Conservation (phyloP, 2,888 invertebrate genomes). For the Ormia ochracea region DNA sequence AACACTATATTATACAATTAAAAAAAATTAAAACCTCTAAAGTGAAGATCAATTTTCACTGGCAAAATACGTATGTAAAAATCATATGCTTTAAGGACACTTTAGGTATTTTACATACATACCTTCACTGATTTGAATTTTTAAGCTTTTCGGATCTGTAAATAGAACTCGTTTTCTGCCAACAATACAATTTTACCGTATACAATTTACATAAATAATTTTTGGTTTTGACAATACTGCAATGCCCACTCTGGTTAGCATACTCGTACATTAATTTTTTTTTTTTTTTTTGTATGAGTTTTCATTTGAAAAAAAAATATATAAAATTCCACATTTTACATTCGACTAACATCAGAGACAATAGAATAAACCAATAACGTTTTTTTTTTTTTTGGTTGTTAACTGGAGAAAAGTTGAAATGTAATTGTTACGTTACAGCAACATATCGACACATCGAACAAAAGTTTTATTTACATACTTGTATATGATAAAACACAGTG, state of each 20-base stretch:
- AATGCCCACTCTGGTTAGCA: conserved; percentile 67
- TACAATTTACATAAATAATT: conserved; percentile 73
- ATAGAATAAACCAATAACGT: conserved; percentile 4
- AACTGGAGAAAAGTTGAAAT: neutral
- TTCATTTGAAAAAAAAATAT: neutral
- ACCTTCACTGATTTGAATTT: neutral
- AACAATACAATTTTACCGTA: conserved; percentile 45
- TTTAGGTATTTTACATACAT: neutral
- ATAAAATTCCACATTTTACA: neutral
- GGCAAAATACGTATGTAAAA: no score
- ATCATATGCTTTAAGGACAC: no score
- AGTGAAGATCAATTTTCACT: no score
- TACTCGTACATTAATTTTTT: conserved; percentile 37
- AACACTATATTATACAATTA: no score
- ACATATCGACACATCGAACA: conserved; percentile 54
- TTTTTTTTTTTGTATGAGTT: neutral
- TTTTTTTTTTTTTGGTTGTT: neutral
- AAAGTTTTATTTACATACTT: neutral
- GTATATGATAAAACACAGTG: neutral
- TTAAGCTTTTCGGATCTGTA: conserved; percentile 1
- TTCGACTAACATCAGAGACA: conserved; percentile 13
- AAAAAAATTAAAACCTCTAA: no score
- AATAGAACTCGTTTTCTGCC: conserved; percentile 14
- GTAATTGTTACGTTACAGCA: conserved; percentile 55
- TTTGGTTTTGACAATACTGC: conserved; percentile 64